Base-by-base conservation (phyloP, 2,797 vertebrate species). In the Pyrocephalus nanus region DNA sequence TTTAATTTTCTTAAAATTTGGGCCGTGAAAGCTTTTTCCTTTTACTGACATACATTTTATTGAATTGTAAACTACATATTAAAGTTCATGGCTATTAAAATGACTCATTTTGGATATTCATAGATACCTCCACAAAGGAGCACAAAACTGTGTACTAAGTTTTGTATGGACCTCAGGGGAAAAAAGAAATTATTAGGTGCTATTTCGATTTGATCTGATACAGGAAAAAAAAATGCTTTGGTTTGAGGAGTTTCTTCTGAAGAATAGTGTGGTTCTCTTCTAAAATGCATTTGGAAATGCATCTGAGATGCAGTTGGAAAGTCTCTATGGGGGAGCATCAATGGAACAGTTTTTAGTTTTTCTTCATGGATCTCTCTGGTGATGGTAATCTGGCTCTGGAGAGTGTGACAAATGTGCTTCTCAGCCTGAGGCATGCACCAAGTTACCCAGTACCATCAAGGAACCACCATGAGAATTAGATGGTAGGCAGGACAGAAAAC, bases 1-100 rank as follows among this genome's bases (percentile, higher is more conserved):
- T 90, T 97, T 93, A 95, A 95, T 97, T 94, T 92, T 51, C 92
- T 92, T 86, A 93, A 92, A 96, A 96, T 84, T 72, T 88, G 72
- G 66, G 62, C 23, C 32, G 82, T 92, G 88, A 96, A 97, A 96
- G 80, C 67, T 36, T 95, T 96, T 86, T 72, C 69, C 70, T 92
- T 96, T 92, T 67, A 90, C 74, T 90, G 70, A 67, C 88, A 86
- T 70, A 77, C 25, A 80, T 92, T 94, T 88, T 79, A 70, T 61
- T 91, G 87, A 96, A 91, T 85, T 91, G 64, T 92, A 72, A 95
- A 84, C 60, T 62, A 75, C 43, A 47, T 45, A 71, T 78, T 95
- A 94, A 94, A 96, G 84, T 92, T 96, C 90, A 74, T 8, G 15
- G 73, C 88, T 90, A 91, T 96, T 95, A 95, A 94, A 93, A 84